A percentile compares a stretch with the other conserved stretches of the same genome.
Evolutionary conservation across 1,140 invertebrate species (phyloP).

Genomic region (Myzus persicae): DNA sequence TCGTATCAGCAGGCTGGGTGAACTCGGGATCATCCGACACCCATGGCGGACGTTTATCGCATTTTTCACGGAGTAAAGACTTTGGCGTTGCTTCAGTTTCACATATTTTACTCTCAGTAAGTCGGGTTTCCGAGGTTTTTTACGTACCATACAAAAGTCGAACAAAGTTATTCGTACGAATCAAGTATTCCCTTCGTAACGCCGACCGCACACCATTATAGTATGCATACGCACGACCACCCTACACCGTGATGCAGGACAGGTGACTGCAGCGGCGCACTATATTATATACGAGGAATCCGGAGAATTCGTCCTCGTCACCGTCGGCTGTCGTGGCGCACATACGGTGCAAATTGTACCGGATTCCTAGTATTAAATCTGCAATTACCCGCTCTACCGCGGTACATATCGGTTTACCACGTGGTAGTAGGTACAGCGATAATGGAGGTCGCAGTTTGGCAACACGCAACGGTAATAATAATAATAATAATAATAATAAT

Average conservation of each 20-base stretch:
- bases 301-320: not conserved
- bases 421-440: not conserved
- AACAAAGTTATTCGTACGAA: not conserved
- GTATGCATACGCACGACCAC: not conserved
- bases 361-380: not conserved
- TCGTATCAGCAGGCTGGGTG: not conserved
- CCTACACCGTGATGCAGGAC: not conserved
- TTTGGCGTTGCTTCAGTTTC: not conserved
- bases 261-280: not conserved
- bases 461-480: constrained; percentile 11
- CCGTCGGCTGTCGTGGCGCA: not conserved
- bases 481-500: not conserved
- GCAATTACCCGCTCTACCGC: not conserved
- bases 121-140: not conserved
- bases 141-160: not conserved
- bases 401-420: not conserved
- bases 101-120: not conserved
- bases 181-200: not conserved
- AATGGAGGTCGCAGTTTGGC: too few species aligned
- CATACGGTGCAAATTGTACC: not conserved
- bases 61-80: not conserved
- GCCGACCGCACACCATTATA: not conserved
- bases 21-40: not conserved
- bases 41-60: not conserved
- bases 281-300: not conserved